phyloP scores from a whole-genome alignment of 2,113 vertebrate genomes.

The Catharus fuscescens region DNA sequence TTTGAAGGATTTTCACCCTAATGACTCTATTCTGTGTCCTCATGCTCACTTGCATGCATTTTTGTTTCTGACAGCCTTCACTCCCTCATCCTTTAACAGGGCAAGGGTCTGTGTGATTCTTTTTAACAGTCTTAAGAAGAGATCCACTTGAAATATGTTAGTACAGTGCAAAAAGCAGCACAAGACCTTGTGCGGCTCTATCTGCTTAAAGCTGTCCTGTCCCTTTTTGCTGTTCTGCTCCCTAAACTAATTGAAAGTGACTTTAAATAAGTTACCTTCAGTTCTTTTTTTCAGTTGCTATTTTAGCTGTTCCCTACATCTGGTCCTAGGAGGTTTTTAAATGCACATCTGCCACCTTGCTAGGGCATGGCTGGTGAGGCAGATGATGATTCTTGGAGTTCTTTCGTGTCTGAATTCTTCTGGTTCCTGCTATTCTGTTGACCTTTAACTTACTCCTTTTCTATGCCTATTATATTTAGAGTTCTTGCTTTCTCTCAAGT shows the following conservation, averaged over 20 bases:
- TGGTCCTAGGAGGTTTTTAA: background rate
- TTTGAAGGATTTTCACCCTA: background rate
- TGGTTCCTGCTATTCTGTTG: background rate
- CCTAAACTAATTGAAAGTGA: constrained; percentile 27
- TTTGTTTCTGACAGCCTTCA: background rate
- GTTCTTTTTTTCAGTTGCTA: background rate
- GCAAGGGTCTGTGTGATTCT: background rate
- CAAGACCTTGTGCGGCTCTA: background rate
- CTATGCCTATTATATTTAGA: background rate
- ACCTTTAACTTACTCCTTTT: background rate
- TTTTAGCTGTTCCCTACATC: background rate
- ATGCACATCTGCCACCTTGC: background rate
- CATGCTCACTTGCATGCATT: background rate
- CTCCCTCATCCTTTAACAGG: background rate
- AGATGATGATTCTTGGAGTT: background rate
- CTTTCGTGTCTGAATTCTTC: background rate
- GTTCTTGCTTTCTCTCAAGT: background rate
- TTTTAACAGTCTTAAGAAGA: background rate
- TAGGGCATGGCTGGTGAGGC: background rate
- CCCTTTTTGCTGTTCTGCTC: constrained; percentile 3
- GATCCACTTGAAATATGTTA: background rate
- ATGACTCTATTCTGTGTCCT: background rate
- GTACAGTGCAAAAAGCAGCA: background rate
- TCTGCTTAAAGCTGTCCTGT: background rate
- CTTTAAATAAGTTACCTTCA: background rate